Evolutionary conservation across 2,113 vertebrate species (phyloP), one percentile per base, ranked within the genome.

Genomic region (Muntiacus muntjak): DNA sequence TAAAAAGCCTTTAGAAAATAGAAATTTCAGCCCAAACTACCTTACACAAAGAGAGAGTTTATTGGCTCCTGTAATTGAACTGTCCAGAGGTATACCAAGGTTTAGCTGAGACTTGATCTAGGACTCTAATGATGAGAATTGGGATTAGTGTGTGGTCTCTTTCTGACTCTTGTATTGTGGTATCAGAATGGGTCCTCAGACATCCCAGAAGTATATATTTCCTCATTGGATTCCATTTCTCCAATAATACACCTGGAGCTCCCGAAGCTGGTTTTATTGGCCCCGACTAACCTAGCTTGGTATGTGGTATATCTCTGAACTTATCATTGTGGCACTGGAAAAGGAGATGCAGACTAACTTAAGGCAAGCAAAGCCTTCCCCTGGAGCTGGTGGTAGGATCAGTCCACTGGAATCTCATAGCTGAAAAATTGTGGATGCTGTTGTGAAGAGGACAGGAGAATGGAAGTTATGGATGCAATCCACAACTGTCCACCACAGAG

Each of bases 401-500:
- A 30, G 45, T 23, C 74, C 58, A 62, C 8, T 47, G 13, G 33
- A 84, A 54, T 50, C 64, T 76, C 33, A 30, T 58, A 67, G 21
- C 82, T 88, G 21, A 17, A 43, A 93, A 89, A 50, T 36, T 12
- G 17, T 55, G 28, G 16, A 67, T 43, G 36, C 14, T 33, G 1
- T 2, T 23, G 28, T 40, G 30, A 79, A 91, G 25, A 23, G 43
- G 33, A 81, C 28, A 89, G 36, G 57, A 52, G 47, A 91, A 47
- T 58, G 0, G 0, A 28, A 47, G 4, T 11, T 57, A 28, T 8
- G 36, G 33, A 6, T 25, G 19, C 19, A 12, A 43, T 7, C 9
- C 52, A 85, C 14, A 7, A 21, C n/a, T n/a, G 26, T 62, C 30
- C 4, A n/a, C 40, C 54, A 47, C 19, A n/a, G 16, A 54, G 33